Evolutionary conservation across 2,888 invertebrate species (phyloP), one percentile per base, ranked within the genome.

Genomic region (Lasioglossum malachurum): DNA sequence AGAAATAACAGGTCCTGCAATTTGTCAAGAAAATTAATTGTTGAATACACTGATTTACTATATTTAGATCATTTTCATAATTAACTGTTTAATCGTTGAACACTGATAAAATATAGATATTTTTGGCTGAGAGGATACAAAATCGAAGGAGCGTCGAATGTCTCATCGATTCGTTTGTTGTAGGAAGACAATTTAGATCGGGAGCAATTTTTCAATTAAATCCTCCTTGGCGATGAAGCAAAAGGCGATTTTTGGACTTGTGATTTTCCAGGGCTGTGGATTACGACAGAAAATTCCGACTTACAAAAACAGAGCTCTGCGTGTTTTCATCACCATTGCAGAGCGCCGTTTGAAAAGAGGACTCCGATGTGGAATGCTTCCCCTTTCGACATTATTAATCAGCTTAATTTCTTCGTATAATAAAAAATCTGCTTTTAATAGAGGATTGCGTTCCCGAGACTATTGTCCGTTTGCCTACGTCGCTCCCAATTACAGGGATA

Each of bases 351-450:
- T 31, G 31, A 64, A 64, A 27, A 31, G 27, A n/a, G 31, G 16
- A 27, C 14, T 31, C 7, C 16, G 0, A 23, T 31, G 60, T 64
- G 60, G 16, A 31, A 64, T 14, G n/a, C 27, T 27, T 1, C 23
- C 57, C 7, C 60, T 31, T 31, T 7, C 12, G 27, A 64, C 60
- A 64, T 64, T 31, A 64, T 64, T 64, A 64, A 31, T 64, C 60
- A 64, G 31, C 60, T 64, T 64, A 64, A 64, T 64, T 64, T 31
- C 27, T 64, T 64, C 27, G 60, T 14, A 64, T 31, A 64, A 64
- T 27, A 31, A 31, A 64, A 64, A 64, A 64, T 64, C 27, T 64
- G 60, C 7, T 31, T 27, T 64, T 31, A 27, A 64, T 31, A 31
- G 16, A 14, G 60, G 5, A 64, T 64, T 5, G 1, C 60, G 4